Base-by-base conservation (phyloP, 1,140 invertebrate species). In the Heliothis virescens region DNA sequence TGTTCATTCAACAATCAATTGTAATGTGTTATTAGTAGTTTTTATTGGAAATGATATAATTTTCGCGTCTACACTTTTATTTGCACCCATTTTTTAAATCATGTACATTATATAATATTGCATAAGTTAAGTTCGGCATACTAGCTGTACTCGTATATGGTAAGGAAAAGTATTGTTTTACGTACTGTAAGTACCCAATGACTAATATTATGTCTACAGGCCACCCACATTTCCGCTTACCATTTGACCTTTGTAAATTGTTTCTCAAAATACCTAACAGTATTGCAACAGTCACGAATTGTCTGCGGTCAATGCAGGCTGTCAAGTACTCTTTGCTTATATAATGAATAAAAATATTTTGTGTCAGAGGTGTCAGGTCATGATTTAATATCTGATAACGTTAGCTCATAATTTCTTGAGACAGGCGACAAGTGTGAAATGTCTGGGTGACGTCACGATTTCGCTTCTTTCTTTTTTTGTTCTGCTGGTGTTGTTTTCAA, bases 221-320 rank as follows among this genome's bases (percentile, higher is more conserved):
- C 26, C n/a, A 47, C 62, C 62, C 34, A 48, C 62, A 65, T 65
- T 65, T 47, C 62, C 16, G 41, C 41, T 15, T 16, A 65, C 41
- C 34, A 65, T 47, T 65, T 65, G 62, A 65, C 62, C 62, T 65
- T 34, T 65, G n/a, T 65, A 41, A 1, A 65, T 48, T 47, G 62
- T 48, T 57, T 57, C 53, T 16, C 41, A 48, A 18, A 63, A 65
- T 59, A 65, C 41, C 62, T 47, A 48, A 65, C 16, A 48, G 41
- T 65, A 65, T 65, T 65, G 62, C 62, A 11, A 65, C 3, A 65
- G 62, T 65, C 62, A 65, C 62, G 62, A 65, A 48, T 21, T 48
- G 11, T 12, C 62, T 34, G 62, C 62, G 62, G 62, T 65, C 62
- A 65, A 34, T 65, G 41, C 34, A 18, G 41, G n/a, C 16, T 60